These are phyloP conservation scores for Ammodytes dubius DNA, from an alignment of 2,113 vertebrate species.

Conservation along the genomic window DNA sequence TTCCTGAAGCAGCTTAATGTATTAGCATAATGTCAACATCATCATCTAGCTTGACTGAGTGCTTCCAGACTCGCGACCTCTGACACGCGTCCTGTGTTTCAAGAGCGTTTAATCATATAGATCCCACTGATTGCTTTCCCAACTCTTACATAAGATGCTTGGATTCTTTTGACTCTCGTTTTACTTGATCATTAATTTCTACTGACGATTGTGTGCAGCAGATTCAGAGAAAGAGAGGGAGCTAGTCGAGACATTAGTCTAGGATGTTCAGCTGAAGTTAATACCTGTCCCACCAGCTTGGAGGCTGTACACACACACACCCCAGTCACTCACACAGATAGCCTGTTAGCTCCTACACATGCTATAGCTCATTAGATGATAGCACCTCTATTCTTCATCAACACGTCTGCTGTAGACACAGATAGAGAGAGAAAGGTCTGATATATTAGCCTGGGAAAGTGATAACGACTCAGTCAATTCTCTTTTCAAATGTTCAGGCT, in stretches of 20 bases:
- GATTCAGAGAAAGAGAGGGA: not conserved
- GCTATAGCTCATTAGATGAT: constrained; percentile 64
- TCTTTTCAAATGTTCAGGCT: constrained; percentile 21
- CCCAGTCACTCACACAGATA: not conserved
- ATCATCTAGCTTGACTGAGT: not conserved
- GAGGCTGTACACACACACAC: constrained; percentile 6
- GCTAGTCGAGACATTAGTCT: not conserved
- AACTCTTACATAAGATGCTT: constrained; percentile 50
- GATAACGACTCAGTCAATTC: constrained; percentile 49
- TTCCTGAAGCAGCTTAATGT: not conserved
- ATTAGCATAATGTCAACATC: not conserved
- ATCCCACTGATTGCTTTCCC: constrained; percentile 61
- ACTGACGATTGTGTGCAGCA: not conserved
- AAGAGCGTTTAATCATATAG: constrained; percentile 38
- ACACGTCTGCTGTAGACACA: constrained; percentile 45
- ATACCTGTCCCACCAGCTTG: not conserved
- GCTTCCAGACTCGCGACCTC: constrained; percentile 28
- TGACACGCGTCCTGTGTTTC: constrained; percentile 13
- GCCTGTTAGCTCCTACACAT: constrained; percentile 32
- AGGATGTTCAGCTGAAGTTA: not conserved
- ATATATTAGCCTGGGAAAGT: constrained; percentile 31
- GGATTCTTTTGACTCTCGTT: constrained; percentile 9
- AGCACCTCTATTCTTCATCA: constrained; percentile 61
- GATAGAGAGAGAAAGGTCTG: constrained; percentile 24
- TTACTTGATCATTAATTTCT: constrained; percentile 4